Percentiles rank a stretch among this genome's conserved stretches.
Evolutionary conservation across 92 coral and sea anemone species (phyloP).

Genomic region (Ricordea florida): DNA sequence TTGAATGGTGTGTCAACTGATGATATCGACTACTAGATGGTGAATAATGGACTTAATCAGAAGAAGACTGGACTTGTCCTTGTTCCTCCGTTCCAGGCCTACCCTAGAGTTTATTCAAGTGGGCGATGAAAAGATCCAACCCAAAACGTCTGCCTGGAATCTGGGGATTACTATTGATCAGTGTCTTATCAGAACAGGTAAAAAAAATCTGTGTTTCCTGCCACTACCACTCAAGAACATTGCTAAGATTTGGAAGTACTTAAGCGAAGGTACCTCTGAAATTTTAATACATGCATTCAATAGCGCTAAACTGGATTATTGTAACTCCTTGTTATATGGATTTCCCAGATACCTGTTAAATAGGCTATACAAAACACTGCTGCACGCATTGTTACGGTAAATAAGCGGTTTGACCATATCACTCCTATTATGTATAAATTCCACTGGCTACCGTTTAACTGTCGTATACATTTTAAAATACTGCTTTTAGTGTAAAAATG

Average conservation of each 20-base stretch:
- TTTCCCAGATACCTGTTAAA: not conserved
- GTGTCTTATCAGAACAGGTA: conserved; percentile 1
- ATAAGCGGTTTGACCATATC: too few relatives aligned
- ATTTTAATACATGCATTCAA: conserved; percentile 30
- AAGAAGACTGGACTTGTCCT: too few relatives aligned
- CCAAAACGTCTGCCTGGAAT: conserved; percentile 3
- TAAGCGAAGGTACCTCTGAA: not conserved
- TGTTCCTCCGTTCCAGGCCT: too few relatives aligned
- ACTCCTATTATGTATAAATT: too few relatives aligned
- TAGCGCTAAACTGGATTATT: conserved; percentile 25
- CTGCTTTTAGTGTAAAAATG: too few relatives aligned
- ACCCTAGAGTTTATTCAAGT: too few relatives aligned
- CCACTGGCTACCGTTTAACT: too few relatives aligned
- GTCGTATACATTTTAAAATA: too few relatives aligned
- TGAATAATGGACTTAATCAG: too few relatives aligned
- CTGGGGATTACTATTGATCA: conserved; percentile 17
- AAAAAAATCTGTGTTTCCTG: conserved; percentile 8
- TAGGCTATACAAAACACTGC: conserved; percentile 5
- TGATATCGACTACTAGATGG: too few relatives aligned
- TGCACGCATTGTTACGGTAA: conserved; percentile 9
- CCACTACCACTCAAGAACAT: conserved; percentile 15
- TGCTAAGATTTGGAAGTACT: conserved; percentile 19
- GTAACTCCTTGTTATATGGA: conserved; percentile 21
- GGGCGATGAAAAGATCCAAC: not conserved
- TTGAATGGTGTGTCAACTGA: too few relatives aligned